phyloP scores from a whole-genome alignment of 1,140 invertebrate genomes.

The Magallana angulata region DNA sequence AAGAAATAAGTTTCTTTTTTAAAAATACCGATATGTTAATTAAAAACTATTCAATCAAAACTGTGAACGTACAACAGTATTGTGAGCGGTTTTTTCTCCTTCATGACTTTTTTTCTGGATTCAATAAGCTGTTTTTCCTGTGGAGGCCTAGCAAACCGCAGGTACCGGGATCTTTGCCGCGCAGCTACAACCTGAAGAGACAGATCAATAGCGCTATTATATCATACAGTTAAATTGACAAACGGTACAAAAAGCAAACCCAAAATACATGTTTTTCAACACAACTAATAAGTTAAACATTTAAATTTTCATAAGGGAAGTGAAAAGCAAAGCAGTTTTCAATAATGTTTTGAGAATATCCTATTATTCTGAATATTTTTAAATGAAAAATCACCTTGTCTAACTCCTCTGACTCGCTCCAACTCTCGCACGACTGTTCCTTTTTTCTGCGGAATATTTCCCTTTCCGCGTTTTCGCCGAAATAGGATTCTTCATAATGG shows the following conservation, averaged over 20 bases:
- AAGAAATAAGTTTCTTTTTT: too few species aligned
- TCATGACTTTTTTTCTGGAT: constrained; percentile 75
- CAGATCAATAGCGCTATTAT: background rate
- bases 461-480: constrained; percentile 63
- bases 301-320: too few species aligned
- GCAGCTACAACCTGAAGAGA: constrained; percentile 72
- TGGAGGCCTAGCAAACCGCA: constrained; percentile 77
- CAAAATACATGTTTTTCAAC: background rate
- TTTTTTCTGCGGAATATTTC: constrained; percentile 60
- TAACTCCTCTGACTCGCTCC: constrained; percentile 70
- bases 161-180: constrained; percentile 77
- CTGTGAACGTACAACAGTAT: constrained; percentile 55
- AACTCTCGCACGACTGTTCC: constrained; percentile 60
- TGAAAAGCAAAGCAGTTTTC: too few species aligned
- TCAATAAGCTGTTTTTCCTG: constrained; percentile 78
- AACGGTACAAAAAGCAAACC: too few species aligned
- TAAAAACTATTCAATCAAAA: background rate
- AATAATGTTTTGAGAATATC: too few species aligned
- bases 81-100: constrained; percentile 76
- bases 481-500: constrained; percentile 65
- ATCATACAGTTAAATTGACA: background rate
- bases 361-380: background rate
- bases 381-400: constrained; percentile 64
- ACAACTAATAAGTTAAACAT: background rate
- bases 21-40: too few species aligned